Conservation (phyloP, 2,113 vertebrate species). For the Turnix velox region DNA sequence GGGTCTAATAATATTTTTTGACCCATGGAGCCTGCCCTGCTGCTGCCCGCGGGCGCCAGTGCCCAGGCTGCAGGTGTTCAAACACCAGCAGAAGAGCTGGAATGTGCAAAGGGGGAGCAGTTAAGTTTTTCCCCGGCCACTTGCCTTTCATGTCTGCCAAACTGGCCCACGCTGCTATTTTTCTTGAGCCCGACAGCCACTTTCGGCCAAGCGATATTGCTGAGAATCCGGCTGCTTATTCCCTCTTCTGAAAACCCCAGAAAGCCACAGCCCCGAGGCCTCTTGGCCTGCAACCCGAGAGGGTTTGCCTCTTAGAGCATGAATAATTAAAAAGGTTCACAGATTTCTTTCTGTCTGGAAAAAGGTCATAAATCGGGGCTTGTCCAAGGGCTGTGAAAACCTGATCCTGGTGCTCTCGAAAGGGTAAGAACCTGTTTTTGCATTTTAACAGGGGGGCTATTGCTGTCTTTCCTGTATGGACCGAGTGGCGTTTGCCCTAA, state of each 20-base stretch:
- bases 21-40: neutral
- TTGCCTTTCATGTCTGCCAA: neutral
- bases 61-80: neutral
- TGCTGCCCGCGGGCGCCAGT: fast-evolving
- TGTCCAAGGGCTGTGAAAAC: conserved; percentile 24
- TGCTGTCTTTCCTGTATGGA: neutral
- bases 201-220: neutral
- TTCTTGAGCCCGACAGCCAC: neutral
- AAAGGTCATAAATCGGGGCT: neutral
- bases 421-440: conserved; percentile 1
- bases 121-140: neutral
- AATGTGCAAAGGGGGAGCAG: neutral
- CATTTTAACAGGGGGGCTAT: neutral
- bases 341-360: conserved; percentile 50
- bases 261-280: neutral
- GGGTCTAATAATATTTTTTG: fast-evolving
- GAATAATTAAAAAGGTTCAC: conserved; percentile 36
- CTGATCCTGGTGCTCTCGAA: neutral
- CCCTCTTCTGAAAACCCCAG: neutral
- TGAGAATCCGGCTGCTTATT: neutral
- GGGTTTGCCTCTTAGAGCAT: conserved; percentile 28
- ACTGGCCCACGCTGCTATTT: neutral
- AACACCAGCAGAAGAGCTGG: neutral
- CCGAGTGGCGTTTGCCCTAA: neutral
- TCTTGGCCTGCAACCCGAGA: conserved; percentile 1